Base-by-base conservation (phyloP, 2,797 vertebrate genomes). In the Loriculus beryllinus region DNA sequence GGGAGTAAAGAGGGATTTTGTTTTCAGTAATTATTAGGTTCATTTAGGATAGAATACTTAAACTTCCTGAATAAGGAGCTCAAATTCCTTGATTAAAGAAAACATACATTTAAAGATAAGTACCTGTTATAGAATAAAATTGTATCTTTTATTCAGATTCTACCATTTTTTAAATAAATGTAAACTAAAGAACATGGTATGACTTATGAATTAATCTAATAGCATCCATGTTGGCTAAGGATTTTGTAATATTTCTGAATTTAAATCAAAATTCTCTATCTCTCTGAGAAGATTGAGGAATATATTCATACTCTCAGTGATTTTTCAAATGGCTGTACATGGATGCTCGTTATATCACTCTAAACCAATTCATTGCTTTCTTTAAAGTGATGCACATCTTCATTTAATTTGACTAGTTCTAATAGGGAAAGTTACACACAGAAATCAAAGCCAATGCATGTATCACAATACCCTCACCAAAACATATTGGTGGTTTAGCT, bases 231-330 rank as follows among this genome's bases (percentile, higher is more conserved):
- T 91, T 96, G 63, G 95, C 82, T 95, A 64, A 90, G 63, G 70
- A 87, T 91, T 95, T 95, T 82, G 40, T 83, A 82, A 9, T 54
- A 82, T 76, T 96, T 96, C 86, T 90, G 93, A 90, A 79, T 97
- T 94, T 91, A 94, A 96, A 94, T 92, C 40, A 94, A 96, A 94
- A 70, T 91, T 62, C 63, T 51, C 56, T 79, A 0, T 59, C n/a
- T 86, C 65, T 51, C 21, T 79, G 89, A 52, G 77, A 79, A 84
- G 91, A 81, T 9, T 39, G 68, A 94, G 86, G 57, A 40, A 64
- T 88, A 78, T 79, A 74, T 92, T 87, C n/a, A 37, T 92, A 48
- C 52, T 86, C 31, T 85, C 25, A 56, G 20, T 39, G 23, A 3
- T 48, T 87, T 94, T 75, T 88, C 12, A 3, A 83, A 52, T 81